Conservation (phyloP, 1,140 invertebrate genomes). For the Armadillidium nasatum region DNA sequence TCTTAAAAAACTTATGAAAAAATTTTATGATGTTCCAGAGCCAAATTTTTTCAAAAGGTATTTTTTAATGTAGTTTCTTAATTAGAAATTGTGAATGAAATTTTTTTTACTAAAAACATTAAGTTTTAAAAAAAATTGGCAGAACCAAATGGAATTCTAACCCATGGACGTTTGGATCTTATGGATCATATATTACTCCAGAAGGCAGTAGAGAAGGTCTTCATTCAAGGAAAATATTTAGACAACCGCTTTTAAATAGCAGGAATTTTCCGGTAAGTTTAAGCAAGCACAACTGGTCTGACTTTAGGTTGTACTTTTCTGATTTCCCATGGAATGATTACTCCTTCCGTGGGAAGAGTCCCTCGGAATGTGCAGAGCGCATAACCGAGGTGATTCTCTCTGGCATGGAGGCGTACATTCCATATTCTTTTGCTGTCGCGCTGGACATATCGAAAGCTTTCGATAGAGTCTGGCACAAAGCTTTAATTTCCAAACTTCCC, state of each 20-base stretch:
- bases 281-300: no score
- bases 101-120: neutral
- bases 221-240: neutral
- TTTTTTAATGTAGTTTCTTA: neutral
- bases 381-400: no score
- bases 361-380: no score
- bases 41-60: slow-evolving; percentile 1
- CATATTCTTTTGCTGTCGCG: no score
- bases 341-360: no score
- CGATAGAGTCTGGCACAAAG: no score
- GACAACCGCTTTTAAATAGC: neutral
- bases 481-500: no score
- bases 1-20: neutral
- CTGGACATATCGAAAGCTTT: no score
- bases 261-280: neutral
- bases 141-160: neutral
- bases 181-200: neutral
- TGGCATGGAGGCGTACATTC: no score
- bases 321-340: no score
- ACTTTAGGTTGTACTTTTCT: no score
- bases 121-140: no score
- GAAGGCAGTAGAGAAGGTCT: neutral
- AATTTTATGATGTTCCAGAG: neutral
- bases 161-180: neutral
- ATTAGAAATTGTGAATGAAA: neutral